Percentiles rank a stretch among this genome's conserved stretches.
phyloP scores from a whole-genome alignment of 2,888 invertebrate genomes.

The Eupelmus urozonus region DNA sequence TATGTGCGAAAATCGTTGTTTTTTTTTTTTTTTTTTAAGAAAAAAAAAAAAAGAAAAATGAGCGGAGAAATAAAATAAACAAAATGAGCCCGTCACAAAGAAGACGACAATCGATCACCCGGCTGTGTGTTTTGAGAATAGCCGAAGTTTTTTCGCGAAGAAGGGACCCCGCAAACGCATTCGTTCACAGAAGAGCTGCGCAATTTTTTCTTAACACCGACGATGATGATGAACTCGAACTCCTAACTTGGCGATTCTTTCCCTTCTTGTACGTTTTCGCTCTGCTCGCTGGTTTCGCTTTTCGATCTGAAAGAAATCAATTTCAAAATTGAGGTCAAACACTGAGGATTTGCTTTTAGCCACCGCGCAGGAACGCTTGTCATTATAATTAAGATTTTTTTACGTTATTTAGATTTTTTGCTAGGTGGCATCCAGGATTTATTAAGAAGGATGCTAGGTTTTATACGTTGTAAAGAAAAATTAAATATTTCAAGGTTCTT shows the following conservation, averaged over 20 bases:
- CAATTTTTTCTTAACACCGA: constrained; percentile 44
- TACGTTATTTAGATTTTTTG: too few species aligned
- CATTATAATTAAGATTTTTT: too few species aligned
- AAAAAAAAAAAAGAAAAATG: neutral
- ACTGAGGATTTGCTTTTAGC: constrained; percentile 50
- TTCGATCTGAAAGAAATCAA: constrained; percentile 77
- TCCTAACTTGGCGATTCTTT: constrained; percentile 69
- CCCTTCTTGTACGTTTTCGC: constrained; percentile 72
- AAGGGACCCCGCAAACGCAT: constrained; percentile 29
- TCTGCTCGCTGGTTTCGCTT: constrained; percentile 74
- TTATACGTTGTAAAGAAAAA: neutral
- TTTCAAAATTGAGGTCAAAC: constrained; percentile 66
- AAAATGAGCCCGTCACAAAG: constrained; percentile 23
- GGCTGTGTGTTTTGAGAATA: constrained; percentile 20
- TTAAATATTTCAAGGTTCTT: neutral
- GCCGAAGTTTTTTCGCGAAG: constrained; percentile 41
- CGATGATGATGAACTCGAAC: constrained; percentile 40
- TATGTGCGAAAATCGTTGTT: too few species aligned
- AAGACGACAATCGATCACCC: constrained; percentile 36
- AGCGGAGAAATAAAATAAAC: neutral
- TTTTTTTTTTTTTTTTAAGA: too few species aligned
- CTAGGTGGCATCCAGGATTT: neutral
- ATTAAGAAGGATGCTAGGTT: neutral
- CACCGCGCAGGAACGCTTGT: constrained; percentile 2
- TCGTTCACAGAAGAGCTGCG: constrained; percentile 43